phyloP scores from a whole-genome alignment of 2,797 vertebrate genomes.

The Numenius phaeopus region DNA sequence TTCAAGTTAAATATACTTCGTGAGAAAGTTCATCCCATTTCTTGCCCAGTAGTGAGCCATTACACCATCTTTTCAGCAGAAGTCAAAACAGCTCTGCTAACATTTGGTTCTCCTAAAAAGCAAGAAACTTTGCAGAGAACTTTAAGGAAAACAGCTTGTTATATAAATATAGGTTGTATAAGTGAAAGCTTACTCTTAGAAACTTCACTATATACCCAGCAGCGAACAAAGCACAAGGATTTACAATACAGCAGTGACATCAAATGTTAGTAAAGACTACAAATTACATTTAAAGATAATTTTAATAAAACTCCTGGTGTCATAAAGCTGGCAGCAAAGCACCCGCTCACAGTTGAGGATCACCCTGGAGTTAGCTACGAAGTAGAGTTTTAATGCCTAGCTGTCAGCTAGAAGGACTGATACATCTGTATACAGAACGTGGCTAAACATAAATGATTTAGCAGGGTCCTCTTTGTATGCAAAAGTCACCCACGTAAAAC shows the following conservation, averaged over 20 bases:
- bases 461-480: neutral
- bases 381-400: neutral
- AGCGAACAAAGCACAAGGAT: neutral
- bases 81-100: neutral
- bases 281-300: neutral
- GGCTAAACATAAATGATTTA: neutral
- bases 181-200: neutral
- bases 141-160: neutral
- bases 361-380: neutral
- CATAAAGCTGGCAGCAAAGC: neutral
- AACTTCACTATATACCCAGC: neutral
- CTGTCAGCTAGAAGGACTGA: neutral
- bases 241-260: neutral
- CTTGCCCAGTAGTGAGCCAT: neutral
- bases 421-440: neutral
- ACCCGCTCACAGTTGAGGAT: neutral
- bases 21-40: constrained; percentile 9
- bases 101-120: neutral
- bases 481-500: neutral
- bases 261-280: neutral
- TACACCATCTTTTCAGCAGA: neutral
- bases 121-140: neutral
- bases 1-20: neutral
- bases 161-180: neutral
- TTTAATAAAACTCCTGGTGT: neutral